Evolutionary conservation across 2,113 vertebrate genomes (phyloP), one percentile per base, ranked within the genome.

Genomic region (Telmatochromis sp.): DNA sequence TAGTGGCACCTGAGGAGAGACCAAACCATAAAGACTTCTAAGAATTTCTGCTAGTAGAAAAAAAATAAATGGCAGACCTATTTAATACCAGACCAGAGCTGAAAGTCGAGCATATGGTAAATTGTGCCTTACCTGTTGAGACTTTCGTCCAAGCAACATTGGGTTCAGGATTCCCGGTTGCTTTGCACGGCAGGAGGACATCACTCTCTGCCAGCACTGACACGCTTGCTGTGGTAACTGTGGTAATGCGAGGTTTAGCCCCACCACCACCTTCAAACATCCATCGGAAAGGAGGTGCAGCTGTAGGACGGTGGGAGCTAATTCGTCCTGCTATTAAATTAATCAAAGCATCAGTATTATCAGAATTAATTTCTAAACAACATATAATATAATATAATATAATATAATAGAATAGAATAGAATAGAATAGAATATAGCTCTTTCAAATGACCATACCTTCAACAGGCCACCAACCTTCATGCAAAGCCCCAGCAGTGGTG

Each of bases 81-180:
- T 50, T 78, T 47, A 10, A 73, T 2, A 47, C 40, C 14, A 26
- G 40, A 50, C 23, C 71, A 78, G 8, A 73, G 21, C 40, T 73
- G 71, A 78, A 78, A 50, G 15, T 47, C 4, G 7, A 50, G 15
- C 23, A 50, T 10, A 50, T 17, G 11, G 17, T 50, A 50, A 78
- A n/a, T 31, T n/a, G 17, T 12, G 26, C 15, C 73, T 87, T 80
- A 95, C 97, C 96, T 92, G 96, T 97, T 45, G 97, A 97, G 42
- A 97, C 95, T 91, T 97, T 97, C 78, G 94, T 97, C 97, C 97
- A 97, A 84, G 96, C 93, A 3, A 97, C 87, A 17, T 17, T 88
- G 10, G 96, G 96, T 81, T 93, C 87, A 12, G 96, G 96, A 31
- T 92, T 94, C 13, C 96, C 97, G n/a, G 85, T 88, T 80, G 95